Percentiles rank a stretch among this genome's conserved stretches.
Conservation (phyloP, 2,888 invertebrate species). For the Trachelus iudaicus region DNA sequence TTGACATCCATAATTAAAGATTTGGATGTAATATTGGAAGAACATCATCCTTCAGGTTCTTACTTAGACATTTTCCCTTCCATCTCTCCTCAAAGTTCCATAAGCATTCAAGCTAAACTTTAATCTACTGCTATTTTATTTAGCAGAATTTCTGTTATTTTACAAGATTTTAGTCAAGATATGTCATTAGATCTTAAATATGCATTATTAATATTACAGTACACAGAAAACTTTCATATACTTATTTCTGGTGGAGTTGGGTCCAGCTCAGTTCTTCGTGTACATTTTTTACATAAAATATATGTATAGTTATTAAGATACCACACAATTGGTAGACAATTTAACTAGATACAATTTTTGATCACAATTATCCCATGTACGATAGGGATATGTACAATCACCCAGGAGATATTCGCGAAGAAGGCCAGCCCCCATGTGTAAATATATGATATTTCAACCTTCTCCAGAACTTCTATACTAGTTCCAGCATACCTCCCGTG, state of each 20-base stretch:
- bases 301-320: neutral
- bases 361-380: neutral
- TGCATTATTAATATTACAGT: neutral
- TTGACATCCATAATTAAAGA: constrained; percentile 39
- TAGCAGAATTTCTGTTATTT: too few relatives aligned
- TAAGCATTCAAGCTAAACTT: constrained; percentile 52
- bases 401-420: too few relatives aligned
- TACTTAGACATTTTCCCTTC: constrained; percentile 43
- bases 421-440: too few relatives aligned
- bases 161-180: too few relatives aligned
- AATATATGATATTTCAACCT: too few relatives aligned
- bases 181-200: neutral
- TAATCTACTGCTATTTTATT: constrained; percentile 26
- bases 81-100: constrained; percentile 34
- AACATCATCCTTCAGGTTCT: constrained; percentile 41
- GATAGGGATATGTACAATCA: neutral
- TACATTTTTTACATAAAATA: neutral
- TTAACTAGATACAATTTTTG: neutral
- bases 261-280: neutral
- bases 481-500: too few relatives aligned
- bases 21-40: constrained; percentile 43
- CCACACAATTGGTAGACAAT: neutral
- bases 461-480: too few relatives aligned
- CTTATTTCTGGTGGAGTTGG: neutral
- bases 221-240: neutral